Evolutionary conservation across 2,113 vertebrate species (phyloP).

Genomic region (Sprattus sprattus): DNA sequence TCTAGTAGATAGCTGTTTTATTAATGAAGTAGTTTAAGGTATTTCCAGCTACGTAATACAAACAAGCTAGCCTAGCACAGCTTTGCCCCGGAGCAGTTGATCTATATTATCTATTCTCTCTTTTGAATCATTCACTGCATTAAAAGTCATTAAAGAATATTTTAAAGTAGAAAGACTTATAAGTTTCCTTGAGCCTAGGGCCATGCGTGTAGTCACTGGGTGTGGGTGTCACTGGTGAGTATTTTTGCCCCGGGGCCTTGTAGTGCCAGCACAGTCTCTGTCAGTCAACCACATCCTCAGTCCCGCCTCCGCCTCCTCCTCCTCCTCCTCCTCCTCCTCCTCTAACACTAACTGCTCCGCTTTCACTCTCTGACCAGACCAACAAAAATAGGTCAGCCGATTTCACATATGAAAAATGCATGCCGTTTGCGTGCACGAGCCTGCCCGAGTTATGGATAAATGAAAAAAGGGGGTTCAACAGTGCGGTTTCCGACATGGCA

Average conservation of each 20-base stretch:
- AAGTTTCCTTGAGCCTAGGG: background rate
- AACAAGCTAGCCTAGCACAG: background rate
- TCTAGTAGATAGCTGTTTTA: background rate
- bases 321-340: conserved; percentile 33
- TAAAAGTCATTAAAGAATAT: background rate
- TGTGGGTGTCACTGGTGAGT: background rate
- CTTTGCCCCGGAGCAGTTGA: background rate
- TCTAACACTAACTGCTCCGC: conserved; percentile 7
- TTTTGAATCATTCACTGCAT: conserved; percentile 9
- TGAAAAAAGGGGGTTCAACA: conserved; percentile 10
- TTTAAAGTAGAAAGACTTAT: background rate
- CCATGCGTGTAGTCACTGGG: background rate
- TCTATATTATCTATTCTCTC: background rate
- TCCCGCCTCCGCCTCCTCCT: conserved; percentile 35
- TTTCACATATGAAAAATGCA: conserved; percentile 63
- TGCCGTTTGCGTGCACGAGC: conserved; percentile 49
- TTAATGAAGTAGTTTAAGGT: background rate
- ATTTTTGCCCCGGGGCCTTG: conserved; percentile 1
- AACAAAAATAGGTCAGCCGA: conserved; percentile 68
- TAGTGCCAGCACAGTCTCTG: conserved; percentile 22
- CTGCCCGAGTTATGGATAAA: conserved; percentile 49
- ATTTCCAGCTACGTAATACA: background rate
- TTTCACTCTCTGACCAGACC: conserved; percentile 54
- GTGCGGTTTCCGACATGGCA: conserved; percentile 23
- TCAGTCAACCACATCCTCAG: conserved; percentile 57